Percentiles rank a stretch among this genome's conserved stretches.
These are phyloP conservation scores for Drosophila bunnanda DNA, from an alignment of 2,888 invertebrate genomes.

Conservation along the genomic window DNA sequence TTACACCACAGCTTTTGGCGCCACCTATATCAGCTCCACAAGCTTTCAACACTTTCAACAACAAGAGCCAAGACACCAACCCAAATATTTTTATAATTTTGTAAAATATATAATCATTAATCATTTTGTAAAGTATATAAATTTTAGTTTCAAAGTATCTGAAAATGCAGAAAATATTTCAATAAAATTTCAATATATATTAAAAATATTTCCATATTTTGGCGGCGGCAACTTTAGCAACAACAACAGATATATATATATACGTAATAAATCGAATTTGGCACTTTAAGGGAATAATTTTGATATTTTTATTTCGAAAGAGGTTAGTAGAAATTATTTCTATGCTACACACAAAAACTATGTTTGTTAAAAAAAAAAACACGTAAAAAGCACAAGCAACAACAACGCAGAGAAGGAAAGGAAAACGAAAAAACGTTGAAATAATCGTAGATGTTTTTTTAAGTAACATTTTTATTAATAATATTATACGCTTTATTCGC, in stretches of 20 bases:
- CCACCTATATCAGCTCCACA: not conserved
- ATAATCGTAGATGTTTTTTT: slow-evolving; percentile 45
- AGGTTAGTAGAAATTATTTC: slow-evolving; percentile 19
- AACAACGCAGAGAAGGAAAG: slow-evolving; percentile 37
- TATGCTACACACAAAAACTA: slow-evolving; percentile 7
- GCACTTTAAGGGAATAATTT: not conserved
- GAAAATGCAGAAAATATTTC: slow-evolving; percentile 5
- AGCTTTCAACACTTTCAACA: not conserved
- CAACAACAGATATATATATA: slow-evolving; percentile 18
- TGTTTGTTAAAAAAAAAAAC: not conserved
- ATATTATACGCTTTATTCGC: slow-evolving; percentile 43
- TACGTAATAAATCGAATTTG: not conserved
- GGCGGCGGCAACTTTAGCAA: slow-evolving; percentile 16
- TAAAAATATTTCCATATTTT: slow-evolving; percentile 11
- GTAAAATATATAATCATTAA: not conserved
- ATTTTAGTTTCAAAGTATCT: not conserved
- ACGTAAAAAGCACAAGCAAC: slow-evolving; percentile 14
- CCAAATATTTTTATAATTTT: not conserved
- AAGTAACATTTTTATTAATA: slow-evolving; percentile 70
- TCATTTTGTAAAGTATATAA: not conserved
- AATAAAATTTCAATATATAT: not conserved
- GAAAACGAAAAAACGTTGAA: slow-evolving; percentile 50
- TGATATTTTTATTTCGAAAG: slow-evolving; percentile 25
- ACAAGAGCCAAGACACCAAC: slow-evolving; percentile 1
- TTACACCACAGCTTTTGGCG: not conserved